Evolutionary conservation across 2,797 vertebrate species (phyloP).

Genomic region (Geotrypetes seraphini): DNA sequence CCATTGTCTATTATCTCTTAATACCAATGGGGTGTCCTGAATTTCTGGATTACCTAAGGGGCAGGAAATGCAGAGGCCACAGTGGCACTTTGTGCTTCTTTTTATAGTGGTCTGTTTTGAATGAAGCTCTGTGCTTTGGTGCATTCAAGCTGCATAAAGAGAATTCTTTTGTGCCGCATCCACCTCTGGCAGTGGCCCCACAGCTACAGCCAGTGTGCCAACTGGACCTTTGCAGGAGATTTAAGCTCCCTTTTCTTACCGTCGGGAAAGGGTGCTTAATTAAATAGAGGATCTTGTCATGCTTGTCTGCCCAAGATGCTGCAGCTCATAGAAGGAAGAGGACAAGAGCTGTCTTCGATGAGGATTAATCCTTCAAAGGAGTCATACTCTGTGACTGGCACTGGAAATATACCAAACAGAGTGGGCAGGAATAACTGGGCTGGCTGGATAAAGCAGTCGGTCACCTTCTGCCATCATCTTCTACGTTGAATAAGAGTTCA

Average conservation of each 20-base stretch:
- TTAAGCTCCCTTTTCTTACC: background rate
- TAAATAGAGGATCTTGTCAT: background rate
- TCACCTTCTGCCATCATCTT: background rate
- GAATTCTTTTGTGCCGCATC: background rate
- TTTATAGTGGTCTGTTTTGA: conserved; percentile 14
- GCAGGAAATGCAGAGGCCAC: conserved; percentile 8
- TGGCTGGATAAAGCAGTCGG: background rate
- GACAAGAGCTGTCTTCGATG: too few relatives aligned
- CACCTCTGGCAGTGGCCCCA: background rate
- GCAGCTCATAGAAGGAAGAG: too few relatives aligned
- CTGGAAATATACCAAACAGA: too few relatives aligned
- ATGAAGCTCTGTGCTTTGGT: conserved; percentile 1
- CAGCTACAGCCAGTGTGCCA: conserved; percentile 3
- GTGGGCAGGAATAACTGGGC: too few relatives aligned
- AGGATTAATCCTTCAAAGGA: too few relatives aligned
- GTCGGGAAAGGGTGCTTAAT: too few relatives aligned
- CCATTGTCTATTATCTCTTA: background rate
- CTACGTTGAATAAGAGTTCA: too few relatives aligned
- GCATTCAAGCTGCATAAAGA: background rate
- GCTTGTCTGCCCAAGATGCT: too few relatives aligned
- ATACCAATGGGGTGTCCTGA: conserved; percentile 7
- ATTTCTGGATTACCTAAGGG: conserved; percentile 13
- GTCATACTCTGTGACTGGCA: too few relatives aligned
- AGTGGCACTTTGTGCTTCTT: background rate
- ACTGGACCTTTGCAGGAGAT: background rate